Conservation (phyloP, 2,113 vertebrate species). For the Piprites chloris region DNA sequence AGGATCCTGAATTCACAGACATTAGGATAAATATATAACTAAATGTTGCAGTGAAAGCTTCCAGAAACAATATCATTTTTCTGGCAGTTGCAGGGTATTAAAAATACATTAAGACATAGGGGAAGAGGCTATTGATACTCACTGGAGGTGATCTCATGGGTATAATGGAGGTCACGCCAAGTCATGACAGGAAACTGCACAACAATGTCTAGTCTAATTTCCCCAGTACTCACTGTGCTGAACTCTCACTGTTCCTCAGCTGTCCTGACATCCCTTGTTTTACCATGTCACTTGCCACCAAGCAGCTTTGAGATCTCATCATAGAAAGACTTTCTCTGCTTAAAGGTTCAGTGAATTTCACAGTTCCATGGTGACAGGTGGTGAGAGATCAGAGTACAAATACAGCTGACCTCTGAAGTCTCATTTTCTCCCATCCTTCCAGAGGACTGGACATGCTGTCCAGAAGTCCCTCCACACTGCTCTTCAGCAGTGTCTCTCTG, state of each 20-base stretch:
- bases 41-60: conserved; percentile 37
- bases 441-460: background rate
- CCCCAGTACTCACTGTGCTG: background rate
- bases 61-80: conserved; percentile 41
- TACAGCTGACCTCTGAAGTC: background rate
- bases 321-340: background rate
- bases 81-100: conserved; percentile 46
- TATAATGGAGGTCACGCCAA: conserved; percentile 28
- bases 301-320: background rate
- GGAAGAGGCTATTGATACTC: conserved; percentile 37
- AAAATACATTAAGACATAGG: conserved; percentile 50
- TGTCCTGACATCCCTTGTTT: background rate
- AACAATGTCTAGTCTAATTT: background rate
- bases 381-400: background rate
- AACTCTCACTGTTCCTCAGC: background rate
- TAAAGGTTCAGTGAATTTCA: background rate
- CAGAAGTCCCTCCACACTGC: background rate
- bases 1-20: background rate
- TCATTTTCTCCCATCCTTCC: background rate
- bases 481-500: background rate
- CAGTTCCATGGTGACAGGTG: background rate
- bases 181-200: conserved; percentile 35
- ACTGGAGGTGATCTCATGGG: conserved; percentile 21
- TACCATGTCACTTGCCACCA: background rate
- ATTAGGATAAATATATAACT: conserved; percentile 1